Evolutionary conservation across 2,797 vertebrate genomes (phyloP), one percentile per base, ranked within the genome.

Genomic region (Huso huso): DNA sequence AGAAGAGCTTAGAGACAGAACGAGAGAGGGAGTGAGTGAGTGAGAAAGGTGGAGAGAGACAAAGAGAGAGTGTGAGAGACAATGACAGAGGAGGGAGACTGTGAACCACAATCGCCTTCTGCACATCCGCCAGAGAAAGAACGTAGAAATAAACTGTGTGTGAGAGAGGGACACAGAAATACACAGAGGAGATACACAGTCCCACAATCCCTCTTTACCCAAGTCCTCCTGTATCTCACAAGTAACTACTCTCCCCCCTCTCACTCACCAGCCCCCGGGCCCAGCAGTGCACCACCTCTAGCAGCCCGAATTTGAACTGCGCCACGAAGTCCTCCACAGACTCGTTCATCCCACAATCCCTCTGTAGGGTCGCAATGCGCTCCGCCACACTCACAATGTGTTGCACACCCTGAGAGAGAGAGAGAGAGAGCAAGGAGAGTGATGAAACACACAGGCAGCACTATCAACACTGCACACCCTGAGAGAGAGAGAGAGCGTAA

Each of bases 231-330:
- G 50, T 49, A 62, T 68, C 48, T 8, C 23, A 48, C 23, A 10
- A 10, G 23, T 7, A 10, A 62, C 6, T 48, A 64, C 51, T 10
- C 13, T 23, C 7, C 61, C 10, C 62, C 8, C 6, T 57, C 59
- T n/a, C 6, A 13, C 90, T 91, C 80, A 96, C 94, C 94, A 94
- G 93, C 78, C 94, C 94, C 71, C 92, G 83, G 72, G 94, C 94
- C 94, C 94, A 96, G 84, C 95, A 95, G 69, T 95, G 95, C 51
- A 95, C 94, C 72, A 96, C 94, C 75, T 96, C 93, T 0, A 92
- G 92, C 80, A 96, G 87, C 48, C 94, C 93, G 15, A 96, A 96
- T 76, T 94, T 93, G 75, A 94, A 89, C 84, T 96, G 92, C 74
- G 93, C n/a, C n/a, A n/a, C n/a, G n/a, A n/a, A n/a, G n/a, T n/a